Evolutionary conservation across 2,888 invertebrate species (phyloP), one percentile per base, ranked within the genome.

Genomic region (Standfussiana lucernea): DNA sequence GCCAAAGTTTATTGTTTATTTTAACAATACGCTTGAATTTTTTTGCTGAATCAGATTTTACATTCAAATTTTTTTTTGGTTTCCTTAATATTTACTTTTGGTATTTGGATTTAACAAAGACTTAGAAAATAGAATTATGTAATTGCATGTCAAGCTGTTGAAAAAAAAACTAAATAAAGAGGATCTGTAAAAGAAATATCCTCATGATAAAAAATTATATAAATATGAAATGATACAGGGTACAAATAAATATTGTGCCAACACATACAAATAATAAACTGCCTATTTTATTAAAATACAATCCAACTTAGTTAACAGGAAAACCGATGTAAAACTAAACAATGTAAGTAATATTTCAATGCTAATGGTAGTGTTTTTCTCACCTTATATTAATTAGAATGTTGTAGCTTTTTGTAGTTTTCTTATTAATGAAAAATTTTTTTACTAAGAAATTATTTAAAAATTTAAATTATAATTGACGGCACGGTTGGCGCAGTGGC

Each of bases 301-400:
- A 71, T 40, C 8, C 13, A 15, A 75, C 6, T 18, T 72, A 21
- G 15, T 35, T 28, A 35, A 53, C 35, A 75, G 75, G 50, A 75
- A 75, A 75, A 64, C 5, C 1, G 7, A 6, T n/a, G 45, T 47
- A 32, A 47, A 61, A n/a, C 10, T 24, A 32, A 32, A n/a, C 53
- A n/a, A n/a, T 53, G n/a, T 13, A 32, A 13, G 4, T 1, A 32
- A 42, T 7, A 42, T 62, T 74, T 40, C 37, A 47, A 47, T 47
- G 6, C 6, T n/a, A n/a, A 28, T 3, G 1, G 8, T 21, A n/a
- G 11, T 69, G 32, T 40, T n/a, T 53, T 42, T 69, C 3, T 32
- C 40, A 32, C 40, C 42, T 32, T 56, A n/a, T 32, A 3, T 67
- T n/a, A n/a, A n/a, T 24, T 18, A 35, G 18, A 11, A 32, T 69